These are phyloP conservation scores for Aplocera efformata DNA, from an alignment of 2,888 invertebrate genomes.

Conservation along the genomic window DNA sequence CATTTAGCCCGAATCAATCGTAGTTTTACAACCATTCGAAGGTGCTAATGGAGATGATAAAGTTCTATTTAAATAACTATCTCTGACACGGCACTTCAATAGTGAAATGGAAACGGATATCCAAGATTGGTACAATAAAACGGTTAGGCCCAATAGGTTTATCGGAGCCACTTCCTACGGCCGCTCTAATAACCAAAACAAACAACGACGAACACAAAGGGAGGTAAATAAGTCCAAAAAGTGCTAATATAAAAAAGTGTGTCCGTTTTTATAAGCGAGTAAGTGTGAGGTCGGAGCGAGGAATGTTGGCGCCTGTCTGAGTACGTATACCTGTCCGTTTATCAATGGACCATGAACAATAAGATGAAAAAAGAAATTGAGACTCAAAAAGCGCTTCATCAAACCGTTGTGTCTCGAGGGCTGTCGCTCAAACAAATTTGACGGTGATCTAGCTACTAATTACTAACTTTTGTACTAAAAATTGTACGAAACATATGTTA, in stretches of 20 bases:
- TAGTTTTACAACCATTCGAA: constrained; percentile 35
- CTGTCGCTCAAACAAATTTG: constrained; percentile 46
- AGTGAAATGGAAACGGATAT: constrained; percentile 66
- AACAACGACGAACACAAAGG: constrained; percentile 73
- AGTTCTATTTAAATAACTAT: constrained; percentile 45
- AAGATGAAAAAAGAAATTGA: constrained; percentile 62
- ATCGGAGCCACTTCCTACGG: constrained; percentile 77
- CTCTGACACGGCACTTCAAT: constrained; percentile 39
- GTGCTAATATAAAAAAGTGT: constrained; percentile 77
- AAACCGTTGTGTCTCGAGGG: constrained; percentile 73
- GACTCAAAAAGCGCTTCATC: constrained; percentile 76
- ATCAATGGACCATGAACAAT: constrained; percentile 77
- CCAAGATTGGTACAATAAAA: constrained; percentile 76
- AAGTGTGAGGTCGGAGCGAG: constrained; percentile 79
- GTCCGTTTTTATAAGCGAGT: constrained; percentile 76
- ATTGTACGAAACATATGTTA: too few species aligned
- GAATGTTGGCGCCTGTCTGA: constrained; percentile 81
- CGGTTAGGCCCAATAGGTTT: constrained; percentile 76
- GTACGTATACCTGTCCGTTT: constrained; percentile 80
- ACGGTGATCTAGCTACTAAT: constrained; percentile 10
- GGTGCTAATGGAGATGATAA: constrained; percentile 61
- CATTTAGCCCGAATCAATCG: constrained; percentile 19
- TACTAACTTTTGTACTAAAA: too few species aligned
- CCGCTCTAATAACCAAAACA: constrained; percentile 77
- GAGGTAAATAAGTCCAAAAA: constrained; percentile 76